A percentile compares a stretch with the other conserved stretches of the same genome.
phyloP scores from a whole-genome alignment of 2,113 vertebrate species.

The Xyliphius kryptos region DNA sequence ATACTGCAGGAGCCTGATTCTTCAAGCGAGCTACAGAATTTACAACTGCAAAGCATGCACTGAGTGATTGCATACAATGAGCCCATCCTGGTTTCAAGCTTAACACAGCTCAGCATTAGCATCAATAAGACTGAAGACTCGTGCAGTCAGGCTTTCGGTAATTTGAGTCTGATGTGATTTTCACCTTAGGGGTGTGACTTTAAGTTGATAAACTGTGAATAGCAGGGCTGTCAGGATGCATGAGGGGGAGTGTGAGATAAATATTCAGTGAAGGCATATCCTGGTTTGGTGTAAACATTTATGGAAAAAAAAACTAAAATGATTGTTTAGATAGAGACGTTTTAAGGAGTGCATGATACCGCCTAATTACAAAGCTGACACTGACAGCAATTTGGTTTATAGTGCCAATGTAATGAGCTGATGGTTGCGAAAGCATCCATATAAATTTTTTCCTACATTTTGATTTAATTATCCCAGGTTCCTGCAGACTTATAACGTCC shows the following conservation, averaged over 20 bases:
- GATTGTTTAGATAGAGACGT: conserved; percentile 1
- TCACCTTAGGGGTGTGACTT: conserved; percentile 31
- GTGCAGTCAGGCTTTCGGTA: conserved; percentile 19
- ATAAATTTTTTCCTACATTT: too few species aligned
- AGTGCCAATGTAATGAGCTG: conserved; percentile 13
- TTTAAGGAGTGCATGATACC: conserved; percentile 16
- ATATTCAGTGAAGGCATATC: conserved; percentile 19
- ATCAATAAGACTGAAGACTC: conserved; percentile 16
- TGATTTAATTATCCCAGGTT: not conserved
- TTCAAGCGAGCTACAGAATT: not conserved
- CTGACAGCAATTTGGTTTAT: conserved; percentile 25
- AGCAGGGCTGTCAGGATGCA: conserved; percentile 29
- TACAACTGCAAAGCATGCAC: conserved; percentile 7
- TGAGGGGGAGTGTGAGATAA: conserved; percentile 19
- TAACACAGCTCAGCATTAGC: conserved; percentile 17
- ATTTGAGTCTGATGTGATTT: conserved; percentile 36
- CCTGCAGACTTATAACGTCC: too few species aligned
- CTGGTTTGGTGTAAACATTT: not conserved
- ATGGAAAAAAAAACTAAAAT: conserved; percentile 11
- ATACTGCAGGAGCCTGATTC: conserved; percentile 7
- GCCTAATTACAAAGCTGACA: conserved; percentile 25
- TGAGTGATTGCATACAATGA: conserved; percentile 1
- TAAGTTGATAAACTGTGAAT: conserved; percentile 35
- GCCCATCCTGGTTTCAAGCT: not conserved
- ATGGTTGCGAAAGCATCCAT: too few species aligned